Base-by-base conservation (phyloP, 2,888 invertebrate genomes). In the Eremobia ochroleuca region DNA sequence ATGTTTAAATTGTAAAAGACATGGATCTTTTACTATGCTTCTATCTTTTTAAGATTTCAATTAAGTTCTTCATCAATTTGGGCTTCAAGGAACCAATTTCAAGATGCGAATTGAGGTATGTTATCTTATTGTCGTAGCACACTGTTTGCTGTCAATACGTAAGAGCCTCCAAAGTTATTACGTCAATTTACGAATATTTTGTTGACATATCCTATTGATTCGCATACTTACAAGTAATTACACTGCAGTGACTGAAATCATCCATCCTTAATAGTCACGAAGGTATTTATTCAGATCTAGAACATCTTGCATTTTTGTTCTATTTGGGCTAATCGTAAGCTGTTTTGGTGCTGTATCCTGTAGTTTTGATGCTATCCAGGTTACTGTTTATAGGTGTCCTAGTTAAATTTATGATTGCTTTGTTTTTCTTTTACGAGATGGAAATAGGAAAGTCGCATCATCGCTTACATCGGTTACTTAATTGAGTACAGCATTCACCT, bases 301-400 rank as follows among this genome's bases (percentile, higher is more conserved):
- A 37, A 31, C 87, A 83, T 83, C 73, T 72, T 79, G 79, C 58
- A 69, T 49, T 59, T 82, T 77, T 62, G 40, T 70, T 77, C 13
- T 69, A 79, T 79, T 21, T 43, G 72, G 65, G 74, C 68, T 78
- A 74, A 72, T 86, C 61, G 74, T 83, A 64, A 73, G 34, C 71
- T 21, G 46, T 77, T 76, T 73, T 34, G 28, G 55, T 64, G 40
- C 21, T 70, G 59, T 70, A 67, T 77, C 86, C 83, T 77, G 82
- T 65, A 52, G n/a, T 67, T 76, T 64, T 65, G n/a, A 55, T 55
- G n/a, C n/a, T 67, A 70, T 86, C 70, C 70, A 67, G 73, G 83
- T 83, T 62, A 55, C 18, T n/a, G 15, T 70, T 64, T 75, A 71
- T 71, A 71, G 66, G 55, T 52, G 82, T 72, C n/a, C 77, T 66